phyloP scores from a whole-genome alignment of 2,113 vertebrate genomes.

The Thunnus maccoyii region DNA sequence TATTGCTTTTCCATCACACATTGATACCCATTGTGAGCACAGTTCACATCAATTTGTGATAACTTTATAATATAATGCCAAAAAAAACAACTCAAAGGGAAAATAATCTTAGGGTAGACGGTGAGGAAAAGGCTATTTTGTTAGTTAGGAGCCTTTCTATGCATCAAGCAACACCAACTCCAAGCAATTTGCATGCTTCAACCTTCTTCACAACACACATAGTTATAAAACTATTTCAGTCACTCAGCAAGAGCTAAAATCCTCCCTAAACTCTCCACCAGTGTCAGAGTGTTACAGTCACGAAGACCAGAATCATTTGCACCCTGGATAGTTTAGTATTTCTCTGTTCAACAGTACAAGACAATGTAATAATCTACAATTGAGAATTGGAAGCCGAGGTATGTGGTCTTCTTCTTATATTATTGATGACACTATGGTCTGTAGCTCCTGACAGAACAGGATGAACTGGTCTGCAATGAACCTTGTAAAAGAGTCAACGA shows the following conservation, averaged over 20 bases:
- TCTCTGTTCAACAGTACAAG: background rate
- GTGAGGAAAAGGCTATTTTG: background rate
- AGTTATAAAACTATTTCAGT: slow-evolving; percentile 29
- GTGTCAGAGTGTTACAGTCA: background rate
- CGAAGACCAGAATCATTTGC: slow-evolving; percentile 13
- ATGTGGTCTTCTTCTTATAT: slow-evolving; percentile 63
- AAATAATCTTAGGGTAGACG: background rate
- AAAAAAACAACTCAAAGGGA: too few species aligned
- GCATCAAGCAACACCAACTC: slow-evolving; percentile 38
- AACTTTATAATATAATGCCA: too few species aligned
- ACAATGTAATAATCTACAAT: slow-evolving; percentile 23
- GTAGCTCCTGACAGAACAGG: slow-evolving; percentile 52
- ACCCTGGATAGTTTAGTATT: slow-evolving; percentile 7
- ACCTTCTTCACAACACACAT: slow-evolving; percentile 19
- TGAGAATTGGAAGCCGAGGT: slow-evolving; percentile 31
- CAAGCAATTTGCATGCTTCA: slow-evolving; percentile 32
- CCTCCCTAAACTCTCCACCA: background rate
- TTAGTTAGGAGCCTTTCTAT: slow-evolving; percentile 2
- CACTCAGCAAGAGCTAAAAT: slow-evolving; percentile 15
- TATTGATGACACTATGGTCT: slow-evolving; percentile 68
- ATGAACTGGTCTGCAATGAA: slow-evolving; percentile 77
- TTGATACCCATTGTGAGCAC: background rate
- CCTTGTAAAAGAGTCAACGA: slow-evolving; percentile 73
- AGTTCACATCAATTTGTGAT: too few species aligned
- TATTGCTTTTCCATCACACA: background rate